phyloP scores from a whole-genome alignment of 2,888 invertebrate species.

The Stictocephala bisonia region DNA sequence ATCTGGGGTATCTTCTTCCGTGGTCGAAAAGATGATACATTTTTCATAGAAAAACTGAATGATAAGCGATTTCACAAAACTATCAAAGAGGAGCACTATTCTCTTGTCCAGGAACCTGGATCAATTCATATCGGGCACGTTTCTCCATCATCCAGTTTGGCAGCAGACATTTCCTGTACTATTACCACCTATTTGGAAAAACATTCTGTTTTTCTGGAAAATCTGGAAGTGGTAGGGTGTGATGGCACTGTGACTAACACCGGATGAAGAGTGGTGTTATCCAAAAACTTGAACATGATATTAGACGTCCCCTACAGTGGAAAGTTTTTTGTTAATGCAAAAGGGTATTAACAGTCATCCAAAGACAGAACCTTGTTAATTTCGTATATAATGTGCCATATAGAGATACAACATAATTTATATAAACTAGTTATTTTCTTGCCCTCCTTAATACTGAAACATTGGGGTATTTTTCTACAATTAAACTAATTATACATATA shows the following conservation, averaged over 20 bases:
- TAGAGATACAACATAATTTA: too few relatives aligned
- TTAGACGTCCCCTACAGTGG: constrained; percentile 46
- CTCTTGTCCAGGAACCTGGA: constrained; percentile 30
- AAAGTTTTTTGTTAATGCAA: too few relatives aligned
- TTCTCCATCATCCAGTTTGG: constrained; percentile 1
- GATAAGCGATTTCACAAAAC: constrained; percentile 21
- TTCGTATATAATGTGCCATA: too few relatives aligned
- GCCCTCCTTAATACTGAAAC: too few relatives aligned
- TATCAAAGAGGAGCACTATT: constrained; percentile 28
- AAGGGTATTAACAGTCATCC: too few relatives aligned
- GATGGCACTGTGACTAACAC: constrained; percentile 48
- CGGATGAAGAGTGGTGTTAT: constrained; percentile 44
- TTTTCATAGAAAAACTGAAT: not conserved
- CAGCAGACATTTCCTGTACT: not conserved
- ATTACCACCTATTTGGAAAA: not conserved
- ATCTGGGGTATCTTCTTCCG: constrained; percentile 3
- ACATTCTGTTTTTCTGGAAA: constrained; percentile 52
- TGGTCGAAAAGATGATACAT: constrained; percentile 38
- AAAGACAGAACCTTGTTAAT: too few relatives aligned
- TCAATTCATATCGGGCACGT: constrained; percentile 33
- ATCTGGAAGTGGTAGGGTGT: constrained; percentile 45
- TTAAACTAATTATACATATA: too few relatives aligned
- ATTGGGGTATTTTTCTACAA: too few relatives aligned
- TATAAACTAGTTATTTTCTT: too few relatives aligned
- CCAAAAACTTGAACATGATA: constrained; percentile 36